Percentiles rank a stretch among this genome's conserved stretches.
These are phyloP conservation scores for Patella caerulea DNA, from an alignment of 2,888 invertebrate species.

Conservation along the genomic window DNA sequence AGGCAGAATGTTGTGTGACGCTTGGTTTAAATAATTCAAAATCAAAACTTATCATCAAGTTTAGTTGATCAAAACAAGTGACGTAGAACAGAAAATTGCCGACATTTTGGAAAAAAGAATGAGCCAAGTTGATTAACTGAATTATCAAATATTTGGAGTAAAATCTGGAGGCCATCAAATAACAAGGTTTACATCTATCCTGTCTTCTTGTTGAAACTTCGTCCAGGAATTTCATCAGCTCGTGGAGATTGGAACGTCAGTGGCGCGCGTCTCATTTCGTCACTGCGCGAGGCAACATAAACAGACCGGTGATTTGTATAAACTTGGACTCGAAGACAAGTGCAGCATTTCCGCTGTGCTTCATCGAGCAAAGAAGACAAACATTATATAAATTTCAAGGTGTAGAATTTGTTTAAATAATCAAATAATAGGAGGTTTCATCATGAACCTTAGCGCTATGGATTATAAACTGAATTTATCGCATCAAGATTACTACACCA, in stretches of 20 bases:
- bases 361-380: too few relatives aligned
- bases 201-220: not conserved
- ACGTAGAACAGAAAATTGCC: not conserved
- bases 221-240: not conserved
- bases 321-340: not conserved
- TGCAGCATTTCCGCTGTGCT: not conserved
- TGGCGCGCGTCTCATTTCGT: not conserved
- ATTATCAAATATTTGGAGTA: not conserved
- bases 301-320: not conserved
- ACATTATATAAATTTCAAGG: too few relatives aligned
- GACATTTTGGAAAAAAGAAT: too few relatives aligned
- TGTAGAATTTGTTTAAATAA: not conserved
- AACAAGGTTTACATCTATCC: not conserved
- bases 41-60: not conserved
- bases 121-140: not conserved
- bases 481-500: constrained; percentile 13
- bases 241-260: not conserved
- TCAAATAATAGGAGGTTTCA: not conserved
- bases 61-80: not conserved
- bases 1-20: not conserved
- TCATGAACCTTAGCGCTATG: not conserved
- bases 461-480: not conserved
- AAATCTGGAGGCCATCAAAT: not conserved
- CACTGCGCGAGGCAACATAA: not conserved
- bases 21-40: not conserved